A percentile compares a stretch with the other conserved stretches of the same genome.
Conservation (phyloP, 2,113 vertebrate genomes). For the Actinemys pallida region DNA sequence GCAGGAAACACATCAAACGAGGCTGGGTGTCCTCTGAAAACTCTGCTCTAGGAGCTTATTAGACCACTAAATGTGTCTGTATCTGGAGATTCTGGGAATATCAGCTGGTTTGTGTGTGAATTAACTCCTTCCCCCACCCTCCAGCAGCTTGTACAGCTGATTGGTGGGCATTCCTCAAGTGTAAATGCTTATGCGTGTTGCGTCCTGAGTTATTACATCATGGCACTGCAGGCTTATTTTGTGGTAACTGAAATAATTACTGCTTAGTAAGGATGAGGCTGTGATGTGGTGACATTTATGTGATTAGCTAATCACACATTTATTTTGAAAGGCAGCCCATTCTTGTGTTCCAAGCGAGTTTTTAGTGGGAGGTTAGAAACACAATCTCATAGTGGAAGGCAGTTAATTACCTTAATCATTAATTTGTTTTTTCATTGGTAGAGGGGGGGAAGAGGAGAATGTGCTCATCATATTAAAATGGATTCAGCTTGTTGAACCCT, state of each 20-base stretch:
- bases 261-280: neutral
- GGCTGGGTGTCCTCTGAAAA: neutral
- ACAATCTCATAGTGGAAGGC: neutral
- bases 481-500: neutral
- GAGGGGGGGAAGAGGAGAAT: too few relatives aligned
- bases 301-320: neutral
- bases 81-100: neutral
- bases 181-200: neutral
- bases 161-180: neutral
- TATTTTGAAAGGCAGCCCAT: neutral
- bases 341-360: neutral
- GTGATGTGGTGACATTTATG: neutral
- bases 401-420: neutral
- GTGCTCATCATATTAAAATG: neutral
- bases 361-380: neutral
- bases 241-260: neutral
- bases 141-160: neutral
- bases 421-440: neutral
- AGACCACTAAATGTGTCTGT: neutral
- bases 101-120: neutral
- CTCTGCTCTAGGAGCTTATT: neutral
- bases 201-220: neutral
- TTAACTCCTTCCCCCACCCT: neutral
- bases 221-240: neutral
- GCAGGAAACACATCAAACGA: neutral